Evolutionary conservation across 2,797 vertebrate species (phyloP).

Genomic region (Sphaeramia orbicularis): DNA sequence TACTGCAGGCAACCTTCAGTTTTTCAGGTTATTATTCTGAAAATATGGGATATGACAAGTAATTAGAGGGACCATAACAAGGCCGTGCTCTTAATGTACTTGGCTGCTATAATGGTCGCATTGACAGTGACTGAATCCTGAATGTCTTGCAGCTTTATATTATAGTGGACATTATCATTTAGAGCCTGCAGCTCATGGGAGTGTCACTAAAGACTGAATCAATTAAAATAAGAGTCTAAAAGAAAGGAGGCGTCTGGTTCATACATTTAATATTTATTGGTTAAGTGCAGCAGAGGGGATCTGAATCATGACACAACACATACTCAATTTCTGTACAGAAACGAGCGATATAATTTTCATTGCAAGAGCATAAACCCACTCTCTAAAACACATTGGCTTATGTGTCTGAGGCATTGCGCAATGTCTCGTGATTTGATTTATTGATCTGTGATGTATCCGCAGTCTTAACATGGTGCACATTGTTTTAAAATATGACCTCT

Average conservation of each 20-base stretch:
- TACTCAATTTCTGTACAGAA: constrained; percentile 23
- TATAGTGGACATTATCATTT: constrained; percentile 6
- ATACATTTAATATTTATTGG: constrained; percentile 43
- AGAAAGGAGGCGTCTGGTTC: constrained; percentile 41
- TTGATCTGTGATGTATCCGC: constrained; percentile 41
- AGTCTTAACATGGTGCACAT: constrained; percentile 36
- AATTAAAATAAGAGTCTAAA: constrained; percentile 23
- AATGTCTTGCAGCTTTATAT: constrained; percentile 10
- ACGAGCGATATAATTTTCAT: constrained; percentile 27
- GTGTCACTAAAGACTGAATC: constrained; percentile 3
- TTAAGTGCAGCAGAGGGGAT: constrained; percentile 19
- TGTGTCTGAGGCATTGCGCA: constrained; percentile 30
- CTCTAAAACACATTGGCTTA: constrained; percentile 13
- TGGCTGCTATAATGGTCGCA: neutral
- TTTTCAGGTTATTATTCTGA: neutral
- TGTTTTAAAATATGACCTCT: constrained; percentile 70
- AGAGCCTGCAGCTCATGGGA: neutral
- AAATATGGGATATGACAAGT: neutral
- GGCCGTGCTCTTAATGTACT: neutral
- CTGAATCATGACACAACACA: constrained; percentile 16
- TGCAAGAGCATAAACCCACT: constrained; percentile 20
- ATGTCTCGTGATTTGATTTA: constrained; percentile 66
- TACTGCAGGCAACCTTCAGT: constrained; percentile 1
- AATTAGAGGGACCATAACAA: neutral
- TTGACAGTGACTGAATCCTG: constrained; percentile 14